Conservation (phyloP, 2,888 invertebrate species). For the Linnaemya vulpina region DNA sequence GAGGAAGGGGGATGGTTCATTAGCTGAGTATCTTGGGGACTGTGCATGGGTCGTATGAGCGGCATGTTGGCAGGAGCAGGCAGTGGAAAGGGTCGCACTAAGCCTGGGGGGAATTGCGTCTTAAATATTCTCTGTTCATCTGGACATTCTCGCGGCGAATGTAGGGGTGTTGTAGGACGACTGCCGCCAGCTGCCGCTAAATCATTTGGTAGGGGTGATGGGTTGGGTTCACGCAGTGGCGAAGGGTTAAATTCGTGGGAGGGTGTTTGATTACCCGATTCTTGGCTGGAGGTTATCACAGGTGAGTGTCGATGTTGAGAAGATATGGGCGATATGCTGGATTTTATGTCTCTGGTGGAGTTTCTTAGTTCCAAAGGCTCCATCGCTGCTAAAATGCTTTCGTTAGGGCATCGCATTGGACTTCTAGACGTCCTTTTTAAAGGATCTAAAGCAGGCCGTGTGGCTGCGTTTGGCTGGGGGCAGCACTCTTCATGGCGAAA, state of each 20-base stretch:
- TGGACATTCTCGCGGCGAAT: conserved; percentile 55
- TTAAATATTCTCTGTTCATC: conserved; percentile 73
- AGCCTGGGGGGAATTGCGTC: conserved; percentile 78
- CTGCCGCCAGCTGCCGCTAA: conserved; percentile 38
- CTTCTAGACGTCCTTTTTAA: conserved; percentile 31
- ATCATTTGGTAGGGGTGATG: conserved; percentile 65
- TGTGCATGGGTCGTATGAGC: conserved; percentile 67
- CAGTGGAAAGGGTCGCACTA: conserved; percentile 82
- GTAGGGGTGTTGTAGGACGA: conserved; percentile 65
- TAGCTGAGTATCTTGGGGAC: conserved; percentile 37
- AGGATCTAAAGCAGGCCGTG: conserved; percentile 40
- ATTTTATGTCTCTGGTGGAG: conserved; percentile 66
- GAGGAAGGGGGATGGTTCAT: conserved; percentile 33
- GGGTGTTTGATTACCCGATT: conserved; percentile 66
- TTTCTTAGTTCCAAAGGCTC: conserved; percentile 77
- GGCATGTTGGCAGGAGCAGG: conserved; percentile 73
- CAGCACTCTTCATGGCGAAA: conserved; percentile 25
- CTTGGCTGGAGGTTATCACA: conserved; percentile 63
- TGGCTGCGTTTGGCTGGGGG: conserved; percentile 78
- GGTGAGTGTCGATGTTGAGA: conserved; percentile 54
- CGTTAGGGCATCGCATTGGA: conserved; percentile 11
- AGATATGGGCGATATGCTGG: conserved; percentile 48
- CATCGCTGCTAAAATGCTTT: conserved; percentile 54
- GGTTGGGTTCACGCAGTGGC: conserved; percentile 73
- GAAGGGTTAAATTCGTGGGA: conserved; percentile 57